Base-by-base conservation (phyloP, 2,797 vertebrate genomes). In the Peromyscus melanophrys region DNA sequence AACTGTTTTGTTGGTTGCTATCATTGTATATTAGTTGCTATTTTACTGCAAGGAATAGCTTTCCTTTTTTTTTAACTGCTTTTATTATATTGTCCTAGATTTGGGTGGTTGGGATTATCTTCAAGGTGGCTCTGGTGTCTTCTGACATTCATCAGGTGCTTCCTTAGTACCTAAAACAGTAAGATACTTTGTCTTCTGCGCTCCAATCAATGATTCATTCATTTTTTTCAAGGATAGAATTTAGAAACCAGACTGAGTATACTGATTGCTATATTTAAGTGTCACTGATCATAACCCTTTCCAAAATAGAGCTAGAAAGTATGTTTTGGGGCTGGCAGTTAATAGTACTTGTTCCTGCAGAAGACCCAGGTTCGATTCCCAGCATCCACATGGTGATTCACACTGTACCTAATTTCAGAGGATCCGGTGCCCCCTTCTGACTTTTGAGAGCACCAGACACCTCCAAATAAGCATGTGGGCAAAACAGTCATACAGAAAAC, bases 141-240 rank as follows among this genome's bases (percentile, higher is more conserved):
- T 81, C 89, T 92, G n/a, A 96, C 34, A 69, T 59, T 96, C 37
- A 81, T 83, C 59, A 95, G 93, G 73, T 19, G 67, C 40, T 92
- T 88, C 17, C 4, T 87, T 94, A 75, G 27, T 87, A 75, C 91
- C 59, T 96, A 52, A 43, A 29, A 90, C 29, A 85, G 17, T 90
- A 90, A 96, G 69, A 52, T 88, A 43, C 23, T 80, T 43, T 94
- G 63, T 7, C 83, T 84, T 96, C 37, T 52, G 52, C 55, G 55
- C 77, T 86, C 16, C 10, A 85, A 12, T 63, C 52, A 59, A 65
- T 80, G 25, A 76, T 77, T 63, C 29, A 93, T 29, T 67, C 31
- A 6, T 90, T 93, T 90, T n/a, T 76, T 63, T 89, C 76, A 14
- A 80, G 43, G 40, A 29, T 87, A 34, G 31, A 83, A 59, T 87